Conservation (phyloP, 2,797 vertebrate genomes). For the Tragelaphus eurycerus region DNA sequence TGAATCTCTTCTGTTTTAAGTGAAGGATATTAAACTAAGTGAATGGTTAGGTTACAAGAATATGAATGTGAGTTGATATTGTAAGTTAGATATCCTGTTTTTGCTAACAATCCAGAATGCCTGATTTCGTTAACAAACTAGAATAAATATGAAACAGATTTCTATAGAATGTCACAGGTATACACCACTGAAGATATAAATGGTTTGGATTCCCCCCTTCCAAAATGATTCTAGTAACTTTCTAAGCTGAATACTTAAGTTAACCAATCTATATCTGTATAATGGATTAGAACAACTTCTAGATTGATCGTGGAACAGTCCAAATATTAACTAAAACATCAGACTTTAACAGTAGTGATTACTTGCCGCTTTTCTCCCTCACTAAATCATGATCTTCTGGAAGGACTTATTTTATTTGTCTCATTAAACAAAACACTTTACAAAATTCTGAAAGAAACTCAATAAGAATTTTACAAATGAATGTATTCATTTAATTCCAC, state of each 20-base stretch:
- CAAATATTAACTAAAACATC: slow-evolving; percentile 18
- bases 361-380: background rate
- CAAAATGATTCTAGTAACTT: slow-evolving; percentile 34
- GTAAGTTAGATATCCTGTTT: slow-evolving; percentile 41
- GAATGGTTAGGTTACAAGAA: slow-evolving; percentile 21
- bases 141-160: slow-evolving; percentile 12
- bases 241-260: slow-evolving; percentile 24
- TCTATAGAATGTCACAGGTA: background rate
- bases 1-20: slow-evolving; percentile 5
- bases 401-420: slow-evolving; percentile 27
- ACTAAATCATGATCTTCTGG: slow-evolving; percentile 19
- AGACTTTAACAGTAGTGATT: slow-evolving; percentile 27
- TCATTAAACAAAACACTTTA: background rate
- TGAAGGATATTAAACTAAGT: slow-evolving; percentile 40
- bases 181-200: background rate
- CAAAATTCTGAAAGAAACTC: slow-evolving; percentile 20
- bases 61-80: background rate
- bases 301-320: background rate
- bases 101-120: slow-evolving; percentile 24
- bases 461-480: slow-evolving; percentile 33
- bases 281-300: slow-evolving; percentile 38
- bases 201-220: slow-evolving; percentile 22
- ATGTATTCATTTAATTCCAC: background rate
- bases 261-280: background rate
- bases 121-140: background rate